Conservation (phyloP, 2,797 vertebrate genomes). For the Coilia nasus region DNA sequence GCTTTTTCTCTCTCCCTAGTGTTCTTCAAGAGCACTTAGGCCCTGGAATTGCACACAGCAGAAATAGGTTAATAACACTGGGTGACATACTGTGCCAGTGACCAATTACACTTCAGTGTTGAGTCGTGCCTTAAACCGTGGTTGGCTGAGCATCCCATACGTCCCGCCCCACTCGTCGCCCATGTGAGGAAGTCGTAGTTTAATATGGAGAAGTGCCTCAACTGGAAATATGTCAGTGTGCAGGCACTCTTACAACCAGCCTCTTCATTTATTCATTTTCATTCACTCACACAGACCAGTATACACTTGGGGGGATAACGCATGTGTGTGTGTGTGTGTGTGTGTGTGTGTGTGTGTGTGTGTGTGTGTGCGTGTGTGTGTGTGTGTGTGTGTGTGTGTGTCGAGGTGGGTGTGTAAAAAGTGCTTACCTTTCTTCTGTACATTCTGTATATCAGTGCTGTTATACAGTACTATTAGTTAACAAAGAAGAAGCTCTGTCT, state of each 20-base stretch:
- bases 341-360: background rate
- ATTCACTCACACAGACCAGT: background rate
- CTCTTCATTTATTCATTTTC: constrained; percentile 15
- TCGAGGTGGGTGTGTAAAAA: background rate
- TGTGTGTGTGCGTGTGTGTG: constrained; percentile 13
- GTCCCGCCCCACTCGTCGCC: background rate
- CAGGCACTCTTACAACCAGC: background rate
- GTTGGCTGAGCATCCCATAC: background rate
- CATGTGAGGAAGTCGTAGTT: background rate
- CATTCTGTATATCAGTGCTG: background rate
- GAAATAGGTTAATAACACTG: constrained; percentile 39
- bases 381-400: background rate
- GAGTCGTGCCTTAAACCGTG: background rate
- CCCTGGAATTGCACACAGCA: constrained; percentile 13
- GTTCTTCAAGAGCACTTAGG: constrained; percentile 59
- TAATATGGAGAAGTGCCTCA: background rate
- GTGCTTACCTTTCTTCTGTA: background rate
- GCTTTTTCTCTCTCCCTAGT: constrained; percentile 51
- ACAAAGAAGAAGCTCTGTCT: too few species aligned
- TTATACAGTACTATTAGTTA: background rate
- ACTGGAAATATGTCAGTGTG: background rate
- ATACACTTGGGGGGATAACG: background rate
- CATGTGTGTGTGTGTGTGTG: background rate
- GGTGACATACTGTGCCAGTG: constrained; percentile 40
- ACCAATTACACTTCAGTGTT: constrained; percentile 20